Conservation (phyloP, 2,797 vertebrate species). For the Danio tinwini region DNA sequence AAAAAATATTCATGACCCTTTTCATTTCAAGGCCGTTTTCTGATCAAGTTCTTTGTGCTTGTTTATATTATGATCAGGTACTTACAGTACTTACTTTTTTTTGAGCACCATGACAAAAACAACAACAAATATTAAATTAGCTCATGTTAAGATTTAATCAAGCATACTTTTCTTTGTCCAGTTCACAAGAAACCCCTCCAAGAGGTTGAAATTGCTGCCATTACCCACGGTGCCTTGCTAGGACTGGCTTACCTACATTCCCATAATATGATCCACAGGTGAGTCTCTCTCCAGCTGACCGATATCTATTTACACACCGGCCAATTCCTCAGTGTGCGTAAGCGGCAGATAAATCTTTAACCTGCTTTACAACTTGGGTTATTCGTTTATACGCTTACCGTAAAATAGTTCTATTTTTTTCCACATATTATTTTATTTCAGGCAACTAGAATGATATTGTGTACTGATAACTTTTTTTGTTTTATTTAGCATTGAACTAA, state of each 20-base stretch:
- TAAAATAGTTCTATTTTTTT: neutral
- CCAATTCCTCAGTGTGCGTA: neutral
- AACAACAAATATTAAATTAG: neutral
- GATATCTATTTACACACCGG: neutral
- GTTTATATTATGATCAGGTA: neutral
- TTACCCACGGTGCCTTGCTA: slow-evolving; percentile 98
- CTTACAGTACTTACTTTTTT: neutral
- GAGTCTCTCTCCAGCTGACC: slow-evolving; percentile 55
- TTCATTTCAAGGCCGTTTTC: neutral
- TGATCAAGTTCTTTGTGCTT: neutral
- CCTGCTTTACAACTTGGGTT: neutral
- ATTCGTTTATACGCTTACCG: neutral
- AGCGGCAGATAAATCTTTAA: slow-evolving; percentile 8
- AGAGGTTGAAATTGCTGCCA: slow-evolving; percentile 98
- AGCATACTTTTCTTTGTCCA: slow-evolving; percentile 59
- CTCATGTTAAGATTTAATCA: neutral
- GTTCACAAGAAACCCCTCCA: slow-evolving; percentile 99
- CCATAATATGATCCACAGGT: slow-evolving; percentile 98
- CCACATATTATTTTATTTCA: no score
- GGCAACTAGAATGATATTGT: no score
- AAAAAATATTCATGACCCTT: no score
- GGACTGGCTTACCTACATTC: slow-evolving; percentile 98
- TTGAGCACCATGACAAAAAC: neutral
- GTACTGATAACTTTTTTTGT: no score
- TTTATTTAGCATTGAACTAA: no score